These are phyloP conservation scores for Timema cristinae DNA, from an alignment of 2,888 invertebrate genomes.

Conservation along the genomic window DNA sequence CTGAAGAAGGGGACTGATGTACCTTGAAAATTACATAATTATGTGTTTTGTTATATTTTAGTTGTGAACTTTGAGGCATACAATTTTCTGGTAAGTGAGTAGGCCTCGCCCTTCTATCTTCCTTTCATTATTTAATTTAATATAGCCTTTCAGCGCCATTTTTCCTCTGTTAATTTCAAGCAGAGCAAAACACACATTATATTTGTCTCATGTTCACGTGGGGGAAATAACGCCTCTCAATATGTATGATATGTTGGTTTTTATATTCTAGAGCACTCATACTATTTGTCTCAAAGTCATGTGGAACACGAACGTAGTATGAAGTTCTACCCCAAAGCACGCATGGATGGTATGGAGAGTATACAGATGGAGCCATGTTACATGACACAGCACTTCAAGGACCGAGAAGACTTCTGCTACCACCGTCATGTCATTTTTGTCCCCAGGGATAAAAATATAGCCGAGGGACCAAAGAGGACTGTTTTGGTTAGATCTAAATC, in stretches of 20 bases:
- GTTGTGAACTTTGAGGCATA: too few relatives aligned
- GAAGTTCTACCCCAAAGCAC: constrained; percentile 54
- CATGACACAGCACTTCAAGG: constrained; percentile 55
- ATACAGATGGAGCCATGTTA: constrained; percentile 52
- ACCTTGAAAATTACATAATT: too few relatives aligned
- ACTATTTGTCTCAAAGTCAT: constrained; percentile 38
- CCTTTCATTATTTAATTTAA: too few relatives aligned
- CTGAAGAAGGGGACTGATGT: too few relatives aligned
- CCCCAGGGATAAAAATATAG: constrained; percentile 33
- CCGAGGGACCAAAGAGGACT: constrained; percentile 40
- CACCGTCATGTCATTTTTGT: constrained; percentile 45
- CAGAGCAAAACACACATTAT: too few relatives aligned
- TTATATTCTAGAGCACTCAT: constrained; percentile 44
- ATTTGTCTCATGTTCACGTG: too few relatives aligned
- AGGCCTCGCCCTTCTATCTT: too few relatives aligned
- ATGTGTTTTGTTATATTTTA: too few relatives aligned
- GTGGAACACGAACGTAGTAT: constrained; percentile 44
- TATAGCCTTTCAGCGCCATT: too few relatives aligned
- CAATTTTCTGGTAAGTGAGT: too few relatives aligned
- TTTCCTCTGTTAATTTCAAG: too few relatives aligned
- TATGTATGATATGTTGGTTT: neutral
- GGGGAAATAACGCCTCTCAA: too few relatives aligned
- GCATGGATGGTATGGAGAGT: constrained; percentile 65
- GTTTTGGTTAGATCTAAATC: constrained; percentile 39
- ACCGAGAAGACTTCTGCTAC: constrained; percentile 51